Evolutionary conservation across 2,888 invertebrate species (phyloP).

Genomic region (Tenthredo livida): DNA sequence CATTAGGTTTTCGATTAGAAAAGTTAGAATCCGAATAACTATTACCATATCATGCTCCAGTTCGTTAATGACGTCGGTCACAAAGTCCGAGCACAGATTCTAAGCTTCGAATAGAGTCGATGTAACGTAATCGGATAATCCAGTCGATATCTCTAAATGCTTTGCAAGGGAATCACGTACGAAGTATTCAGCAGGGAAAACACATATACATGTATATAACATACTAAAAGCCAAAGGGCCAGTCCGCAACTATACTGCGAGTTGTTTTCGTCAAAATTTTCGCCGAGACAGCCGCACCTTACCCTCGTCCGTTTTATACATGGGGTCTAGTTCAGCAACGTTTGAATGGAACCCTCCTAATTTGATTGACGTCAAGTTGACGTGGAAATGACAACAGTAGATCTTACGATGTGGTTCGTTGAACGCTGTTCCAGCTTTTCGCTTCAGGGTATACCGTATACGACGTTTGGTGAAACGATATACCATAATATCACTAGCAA

Average conservation of each 20-base stretch:
- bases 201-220: neutral
- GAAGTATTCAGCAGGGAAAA: slow-evolving; percentile 23
- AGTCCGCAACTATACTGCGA: neutral
- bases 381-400: slow-evolving; percentile 28
- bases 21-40: neutral
- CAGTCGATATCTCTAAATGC: slow-evolving; percentile 16
- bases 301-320: slow-evolving; percentile 35
- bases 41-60: slow-evolving; percentile 6
- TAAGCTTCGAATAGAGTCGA: neutral
- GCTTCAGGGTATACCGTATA: slow-evolving; percentile 17
- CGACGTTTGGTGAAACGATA: neutral
- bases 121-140: slow-evolving; percentile 3
- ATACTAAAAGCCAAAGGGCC: neutral
- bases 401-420: slow-evolving; percentile 4
- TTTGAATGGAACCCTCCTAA: slow-evolving; percentile 22
- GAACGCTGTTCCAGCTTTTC: slow-evolving; percentile 21
- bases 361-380: slow-evolving; percentile 41
- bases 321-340: neutral
- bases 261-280: slow-evolving; percentile 43
- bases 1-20: neutral
- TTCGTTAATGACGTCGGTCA: neutral
- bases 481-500: neutral
- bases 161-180: slow-evolving; percentile 22
- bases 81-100: neutral
- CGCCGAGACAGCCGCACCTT: slow-evolving; percentile 12